Conservation (phyloP, 2,888 invertebrate species). For the Xylocampa areola region DNA sequence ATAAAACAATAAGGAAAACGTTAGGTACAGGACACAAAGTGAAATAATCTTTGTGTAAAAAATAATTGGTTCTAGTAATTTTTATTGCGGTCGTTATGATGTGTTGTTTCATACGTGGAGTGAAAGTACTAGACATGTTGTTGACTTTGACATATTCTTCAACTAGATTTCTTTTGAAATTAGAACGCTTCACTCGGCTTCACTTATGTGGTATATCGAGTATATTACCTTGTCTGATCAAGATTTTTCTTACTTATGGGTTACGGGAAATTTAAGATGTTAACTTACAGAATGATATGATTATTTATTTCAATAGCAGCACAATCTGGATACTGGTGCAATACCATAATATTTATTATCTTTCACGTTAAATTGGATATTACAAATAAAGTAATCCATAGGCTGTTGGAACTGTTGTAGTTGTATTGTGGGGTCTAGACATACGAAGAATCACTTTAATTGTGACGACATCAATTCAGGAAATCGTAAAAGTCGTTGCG, state of each 20-base stretch:
- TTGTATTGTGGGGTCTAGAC: neutral
- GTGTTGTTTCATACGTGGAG: constrained; percentile 17
- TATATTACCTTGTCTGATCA: neutral
- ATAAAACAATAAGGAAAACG: constrained; percentile 48
- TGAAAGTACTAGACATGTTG: constrained; percentile 26
- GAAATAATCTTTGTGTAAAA: constrained; percentile 18
- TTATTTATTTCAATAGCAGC: no score
- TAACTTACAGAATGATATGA: no score
- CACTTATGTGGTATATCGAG: constrained; percentile 1
- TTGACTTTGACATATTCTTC: constrained; percentile 5
- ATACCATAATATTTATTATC: no score
- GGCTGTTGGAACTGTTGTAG: neutral
- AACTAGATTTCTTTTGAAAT: neutral
- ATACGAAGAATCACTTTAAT: constrained; percentile 15
- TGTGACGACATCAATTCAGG: constrained; percentile 34
- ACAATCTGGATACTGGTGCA: no score
- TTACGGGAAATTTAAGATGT: no score
- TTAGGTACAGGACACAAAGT: constrained; percentile 27
- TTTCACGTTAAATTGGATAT: no score
- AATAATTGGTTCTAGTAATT: constrained; percentile 27
- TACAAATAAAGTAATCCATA: neutral
- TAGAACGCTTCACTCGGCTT: no score
- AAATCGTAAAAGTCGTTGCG: constrained; percentile 37
- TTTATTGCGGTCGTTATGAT: constrained; percentile 33
- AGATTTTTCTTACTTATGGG: neutral